Evolutionary conservation across 2,113 vertebrate species (phyloP).

Genomic region (Gallinago media): DNA sequence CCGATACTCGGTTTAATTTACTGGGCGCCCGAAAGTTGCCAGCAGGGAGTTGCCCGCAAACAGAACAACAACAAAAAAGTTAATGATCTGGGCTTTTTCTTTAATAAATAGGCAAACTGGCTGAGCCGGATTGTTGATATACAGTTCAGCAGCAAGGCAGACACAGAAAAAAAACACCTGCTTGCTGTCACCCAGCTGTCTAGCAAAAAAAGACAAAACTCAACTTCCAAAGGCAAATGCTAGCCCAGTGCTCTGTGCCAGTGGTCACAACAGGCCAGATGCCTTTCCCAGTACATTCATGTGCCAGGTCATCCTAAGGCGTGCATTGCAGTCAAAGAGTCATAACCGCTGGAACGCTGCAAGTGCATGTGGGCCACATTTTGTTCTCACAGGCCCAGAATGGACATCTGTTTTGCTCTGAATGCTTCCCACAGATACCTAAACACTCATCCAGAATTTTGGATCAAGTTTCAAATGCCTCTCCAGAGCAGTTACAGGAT

Average conservation of each 20-base stretch:
- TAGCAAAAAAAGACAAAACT: neutral
- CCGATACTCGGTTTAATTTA: constrained; percentile 78
- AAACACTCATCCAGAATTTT: neutral
- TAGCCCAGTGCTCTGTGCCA: neutral
- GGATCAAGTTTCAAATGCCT: neutral
- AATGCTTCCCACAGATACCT: neutral
- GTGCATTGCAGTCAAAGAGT: neutral
- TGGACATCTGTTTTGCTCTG: neutral
- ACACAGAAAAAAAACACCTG: neutral
- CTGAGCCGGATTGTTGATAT: constrained; percentile 81
- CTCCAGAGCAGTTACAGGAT: neutral
- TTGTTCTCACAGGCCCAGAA: neutral
- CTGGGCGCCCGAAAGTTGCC: constrained; percentile 80
- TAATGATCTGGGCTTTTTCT: constrained; percentile 86
- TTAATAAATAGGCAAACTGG: constrained; percentile 89
- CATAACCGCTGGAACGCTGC: neutral
- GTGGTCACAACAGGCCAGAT: neutral
- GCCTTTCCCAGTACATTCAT: neutral
- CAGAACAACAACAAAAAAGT: constrained; percentile 86
- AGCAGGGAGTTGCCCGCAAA: constrained; percentile 82
- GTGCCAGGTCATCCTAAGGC: neutral
- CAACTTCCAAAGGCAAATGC: neutral
- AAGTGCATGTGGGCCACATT: neutral
- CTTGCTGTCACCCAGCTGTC: neutral
- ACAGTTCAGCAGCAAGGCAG: neutral